These are phyloP conservation scores for Gallinago jamesoni DNA, from an alignment of 2,113 vertebrate species.

Conservation along the genomic window DNA sequence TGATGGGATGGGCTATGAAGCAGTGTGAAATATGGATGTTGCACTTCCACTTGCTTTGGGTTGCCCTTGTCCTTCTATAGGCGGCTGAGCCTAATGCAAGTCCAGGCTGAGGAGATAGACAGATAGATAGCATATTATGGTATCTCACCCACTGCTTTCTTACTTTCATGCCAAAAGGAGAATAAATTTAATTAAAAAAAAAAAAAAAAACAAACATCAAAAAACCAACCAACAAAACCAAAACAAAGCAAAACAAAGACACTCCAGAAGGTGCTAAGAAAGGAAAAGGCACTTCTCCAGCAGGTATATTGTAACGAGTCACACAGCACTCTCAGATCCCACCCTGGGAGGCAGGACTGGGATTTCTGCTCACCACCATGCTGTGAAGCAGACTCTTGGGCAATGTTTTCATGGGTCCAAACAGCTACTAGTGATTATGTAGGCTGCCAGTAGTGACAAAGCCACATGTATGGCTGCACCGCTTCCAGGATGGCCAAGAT, in stretches of 20 bases:
- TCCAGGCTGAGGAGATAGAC: background rate
- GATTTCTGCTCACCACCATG: background rate
- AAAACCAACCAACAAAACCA: no score
- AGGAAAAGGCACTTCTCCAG: background rate
- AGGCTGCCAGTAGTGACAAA: background rate
- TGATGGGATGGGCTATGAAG: background rate
- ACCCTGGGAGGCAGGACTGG: background rate
- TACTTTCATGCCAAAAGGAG: background rate
- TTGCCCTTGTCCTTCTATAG: background rate
- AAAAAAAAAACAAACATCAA: no score
- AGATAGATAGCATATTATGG: background rate
- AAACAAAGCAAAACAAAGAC: no score
- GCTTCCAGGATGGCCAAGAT: background rate
- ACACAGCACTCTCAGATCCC: background rate
- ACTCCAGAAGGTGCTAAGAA: background rate
- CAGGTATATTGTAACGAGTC: background rate
- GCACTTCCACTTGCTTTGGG: background rate
- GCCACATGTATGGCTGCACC: background rate
- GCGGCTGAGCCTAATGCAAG: background rate
- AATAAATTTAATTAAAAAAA: background rate
- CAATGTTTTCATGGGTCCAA: background rate
- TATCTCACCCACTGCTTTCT: background rate
- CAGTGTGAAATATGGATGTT: background rate
- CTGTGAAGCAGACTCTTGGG: background rate
- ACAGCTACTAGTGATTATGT: background rate